phyloP scores from a whole-genome alignment of 2,888 invertebrate genomes.

The Ametastegia equiseti region DNA sequence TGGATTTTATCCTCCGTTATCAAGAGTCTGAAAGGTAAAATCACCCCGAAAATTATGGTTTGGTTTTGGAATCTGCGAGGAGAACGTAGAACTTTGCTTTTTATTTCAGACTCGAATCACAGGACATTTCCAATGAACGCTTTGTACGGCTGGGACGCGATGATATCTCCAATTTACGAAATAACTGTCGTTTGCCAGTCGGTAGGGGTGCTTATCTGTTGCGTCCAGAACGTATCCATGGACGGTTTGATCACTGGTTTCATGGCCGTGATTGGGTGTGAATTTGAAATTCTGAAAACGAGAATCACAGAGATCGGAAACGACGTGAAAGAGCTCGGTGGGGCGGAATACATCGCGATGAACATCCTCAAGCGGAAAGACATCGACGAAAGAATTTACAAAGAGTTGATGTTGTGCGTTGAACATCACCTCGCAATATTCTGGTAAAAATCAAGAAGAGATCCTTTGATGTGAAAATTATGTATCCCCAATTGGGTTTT shows the following conservation, averaged over 20 bases:
- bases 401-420: conserved; percentile 25
- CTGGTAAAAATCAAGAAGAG: neutral
- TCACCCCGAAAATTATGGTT: neutral
- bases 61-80: neutral
- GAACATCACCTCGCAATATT: conserved; percentile 20
- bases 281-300: conserved; percentile 25
- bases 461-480: neutral
- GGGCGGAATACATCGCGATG: neutral
- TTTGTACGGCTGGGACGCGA: conserved; percentile 13
- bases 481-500: no score
- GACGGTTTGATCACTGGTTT: conserved; percentile 32
- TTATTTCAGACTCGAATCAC: conserved; percentile 3
- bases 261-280: conserved; percentile 29
- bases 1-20: conserved; percentile 5
- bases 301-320: conserved; percentile 17
- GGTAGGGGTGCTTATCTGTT: neutral
- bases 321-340: neutral
- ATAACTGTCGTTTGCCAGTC: neutral
- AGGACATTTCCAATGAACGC: conserved; percentile 9
- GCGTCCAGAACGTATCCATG: conserved; percentile 11
- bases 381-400: neutral
- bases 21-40: conserved; percentile 25
- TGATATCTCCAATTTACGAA: conserved; percentile 18
- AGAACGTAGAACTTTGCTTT: neutral
- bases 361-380: neutral